phyloP scores from a whole-genome alignment of 1,140 invertebrate genomes.

The Parasteatoda tepidariorum region DNA sequence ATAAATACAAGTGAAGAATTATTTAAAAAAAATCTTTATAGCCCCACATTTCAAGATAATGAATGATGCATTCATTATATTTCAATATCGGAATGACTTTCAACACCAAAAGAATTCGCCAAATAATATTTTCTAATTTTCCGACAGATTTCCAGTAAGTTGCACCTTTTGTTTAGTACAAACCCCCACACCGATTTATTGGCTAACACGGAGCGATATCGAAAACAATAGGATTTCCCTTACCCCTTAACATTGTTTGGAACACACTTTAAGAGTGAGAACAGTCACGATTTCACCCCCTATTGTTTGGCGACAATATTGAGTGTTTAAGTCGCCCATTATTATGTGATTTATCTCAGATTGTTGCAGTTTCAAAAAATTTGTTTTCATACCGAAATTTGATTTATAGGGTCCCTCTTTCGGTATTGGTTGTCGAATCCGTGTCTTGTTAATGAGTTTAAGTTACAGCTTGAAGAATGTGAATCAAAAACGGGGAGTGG shows the following conservation, averaged over 20 bases:
- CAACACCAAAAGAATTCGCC: not conserved
- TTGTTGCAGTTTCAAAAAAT: slow-evolving; percentile 45
- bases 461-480: too few relatives aligned
- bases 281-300: not conserved
- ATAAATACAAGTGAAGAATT: not conserved
- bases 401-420: slow-evolving; percentile 41
- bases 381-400: slow-evolving; percentile 1
- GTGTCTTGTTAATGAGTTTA: too few relatives aligned
- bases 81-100: slow-evolving; percentile 20
- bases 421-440: not conserved
- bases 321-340: slow-evolving; percentile 47
- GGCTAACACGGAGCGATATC: slow-evolving; percentile 27
- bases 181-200: slow-evolving; percentile 47
- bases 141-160: slow-evolving; percentile 56
- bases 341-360: slow-evolving; percentile 56
- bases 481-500: too few relatives aligned
- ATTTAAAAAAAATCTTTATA: not conserved
- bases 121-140: slow-evolving; percentile 60
- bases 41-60: not conserved
- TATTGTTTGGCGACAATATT: slow-evolving; percentile 45
- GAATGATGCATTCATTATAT: not conserved
- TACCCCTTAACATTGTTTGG: slow-evolving; percentile 31
- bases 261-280: not conserved
- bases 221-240: slow-evolving; percentile 31
- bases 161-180: slow-evolving; percentile 52